Conservation (phyloP, 2,113 vertebrate species). For the Probosciger aterrimus region DNA sequence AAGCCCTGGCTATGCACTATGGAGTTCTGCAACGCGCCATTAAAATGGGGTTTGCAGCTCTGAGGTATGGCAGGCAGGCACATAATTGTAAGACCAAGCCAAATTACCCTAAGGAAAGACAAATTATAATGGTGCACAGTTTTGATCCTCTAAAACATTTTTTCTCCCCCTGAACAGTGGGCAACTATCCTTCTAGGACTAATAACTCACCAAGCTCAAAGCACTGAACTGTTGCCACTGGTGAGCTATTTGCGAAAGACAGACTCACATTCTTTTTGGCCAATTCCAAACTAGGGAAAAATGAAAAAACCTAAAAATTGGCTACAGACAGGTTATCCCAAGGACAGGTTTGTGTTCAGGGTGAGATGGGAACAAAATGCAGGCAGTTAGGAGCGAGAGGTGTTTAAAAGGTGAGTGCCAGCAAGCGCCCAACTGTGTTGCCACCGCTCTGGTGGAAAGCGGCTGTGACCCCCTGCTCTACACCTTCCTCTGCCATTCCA, state of each 20-base stretch:
- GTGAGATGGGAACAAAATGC: background rate
- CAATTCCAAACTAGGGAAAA: background rate
- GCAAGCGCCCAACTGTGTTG: background rate
- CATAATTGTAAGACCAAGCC: background rate
- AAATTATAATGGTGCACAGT: background rate
- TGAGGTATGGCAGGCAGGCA: background rate
- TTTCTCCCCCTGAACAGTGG: background rate
- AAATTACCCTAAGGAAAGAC: background rate
- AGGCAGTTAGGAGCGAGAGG: background rate
- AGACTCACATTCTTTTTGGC: constrained; percentile 11
- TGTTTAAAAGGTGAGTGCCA: background rate
- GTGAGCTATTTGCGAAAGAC: constrained; percentile 11
- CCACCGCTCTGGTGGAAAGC: fast-evolving
- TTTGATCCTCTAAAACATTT: constrained; percentile 22
- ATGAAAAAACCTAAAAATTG: no score
- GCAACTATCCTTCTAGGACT: background rate
- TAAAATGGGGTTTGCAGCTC: background rate
- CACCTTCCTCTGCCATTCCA: background rate
- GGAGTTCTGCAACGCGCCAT: background rate
- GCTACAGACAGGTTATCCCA: background rate
- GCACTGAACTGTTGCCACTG: constrained; percentile 43
- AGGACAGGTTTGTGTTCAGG: background rate
- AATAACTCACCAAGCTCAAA: background rate
- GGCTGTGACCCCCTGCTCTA: background rate
- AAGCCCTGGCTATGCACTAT: background rate